These are phyloP conservation scores for Folsomia candida DNA, from an alignment of 2,888 invertebrate genomes.

Conservation along the genomic window DNA sequence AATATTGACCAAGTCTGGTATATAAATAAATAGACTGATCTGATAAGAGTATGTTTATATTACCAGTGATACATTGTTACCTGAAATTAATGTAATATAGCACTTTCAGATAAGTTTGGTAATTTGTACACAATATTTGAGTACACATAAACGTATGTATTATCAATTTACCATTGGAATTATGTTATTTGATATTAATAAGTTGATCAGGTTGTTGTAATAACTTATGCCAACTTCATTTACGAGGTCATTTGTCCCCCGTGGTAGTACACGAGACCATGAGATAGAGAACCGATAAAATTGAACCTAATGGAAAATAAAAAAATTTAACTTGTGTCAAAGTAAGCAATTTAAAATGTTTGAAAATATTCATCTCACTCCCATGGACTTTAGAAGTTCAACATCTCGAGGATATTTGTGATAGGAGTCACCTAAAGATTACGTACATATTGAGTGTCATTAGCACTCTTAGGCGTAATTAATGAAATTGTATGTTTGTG, in stretches of 20 bases:
- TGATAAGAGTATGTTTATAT: no score
- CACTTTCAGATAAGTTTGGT: no score
- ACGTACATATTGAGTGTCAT: no score
- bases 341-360: neutral
- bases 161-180: conserved; percentile 60
- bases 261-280: conserved; percentile 73
- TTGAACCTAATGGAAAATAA: conserved; percentile 51
- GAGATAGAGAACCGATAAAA: conserved; percentile 72
- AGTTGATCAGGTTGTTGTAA: conserved; percentile 72
- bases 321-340: neutral
- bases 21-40: no score
- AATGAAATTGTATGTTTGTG: no score
- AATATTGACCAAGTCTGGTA: no score
- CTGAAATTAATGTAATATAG: neutral
- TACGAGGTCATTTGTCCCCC: conserved; percentile 64
- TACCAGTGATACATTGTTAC: conserved; percentile 6
- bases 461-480: no score
- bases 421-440: conserved; percentile 56
- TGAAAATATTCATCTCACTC: conserved; percentile 50
- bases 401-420: conserved; percentile 56
- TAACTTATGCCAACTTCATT: conserved; percentile 71
- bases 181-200: conserved; percentile 62
- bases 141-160: neutral
- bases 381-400: conserved; percentile 53
- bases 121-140: neutral